Conservation (phyloP, 2,888 invertebrate species). For the Achlya flavicornis region DNA sequence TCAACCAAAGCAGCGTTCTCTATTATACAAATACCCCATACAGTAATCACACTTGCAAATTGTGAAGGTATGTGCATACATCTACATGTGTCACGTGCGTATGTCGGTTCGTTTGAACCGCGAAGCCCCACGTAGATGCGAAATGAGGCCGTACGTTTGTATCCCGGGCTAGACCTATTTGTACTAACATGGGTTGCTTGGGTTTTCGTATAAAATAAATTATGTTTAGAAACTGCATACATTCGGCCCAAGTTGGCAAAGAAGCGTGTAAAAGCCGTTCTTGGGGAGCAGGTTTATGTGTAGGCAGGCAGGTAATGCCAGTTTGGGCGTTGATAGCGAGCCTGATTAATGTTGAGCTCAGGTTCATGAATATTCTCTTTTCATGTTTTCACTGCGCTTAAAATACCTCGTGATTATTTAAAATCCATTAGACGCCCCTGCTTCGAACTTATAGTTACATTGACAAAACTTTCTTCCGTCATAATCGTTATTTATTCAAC, state of each 20-base stretch:
- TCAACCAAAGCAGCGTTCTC: neutral
- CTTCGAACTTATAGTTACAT: neutral
- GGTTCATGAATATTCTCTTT: neutral
- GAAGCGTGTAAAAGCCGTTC: conserved; percentile 16
- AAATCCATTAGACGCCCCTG: neutral
- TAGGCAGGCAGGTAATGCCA: neutral
- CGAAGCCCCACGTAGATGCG: conserved; percentile 60
- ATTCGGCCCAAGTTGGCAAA: conserved; percentile 16
- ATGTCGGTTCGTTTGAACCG: conserved; percentile 34
- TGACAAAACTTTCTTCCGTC: neutral
- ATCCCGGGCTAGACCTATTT: conserved; percentile 41
- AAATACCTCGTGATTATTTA: conserved; percentile 3
- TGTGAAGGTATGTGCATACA: neutral
- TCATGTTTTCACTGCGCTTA: neutral
- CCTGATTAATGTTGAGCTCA: neutral
- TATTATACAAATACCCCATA: neutral
- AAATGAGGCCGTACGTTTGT: conserved; percentile 58
- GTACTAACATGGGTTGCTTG: conserved; percentile 26
- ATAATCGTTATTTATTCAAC: too few relatives aligned
- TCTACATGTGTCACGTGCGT: neutral
- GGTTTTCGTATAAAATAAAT: conserved; percentile 19
- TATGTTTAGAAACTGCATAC: conserved; percentile 21
- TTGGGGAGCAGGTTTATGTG: neutral
- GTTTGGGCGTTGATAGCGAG: conserved; percentile 6
- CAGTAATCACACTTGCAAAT: neutral